Base-by-base conservation (phyloP, 2,888 invertebrate species). In the Liopterus haemorrhoidalis region DNA sequence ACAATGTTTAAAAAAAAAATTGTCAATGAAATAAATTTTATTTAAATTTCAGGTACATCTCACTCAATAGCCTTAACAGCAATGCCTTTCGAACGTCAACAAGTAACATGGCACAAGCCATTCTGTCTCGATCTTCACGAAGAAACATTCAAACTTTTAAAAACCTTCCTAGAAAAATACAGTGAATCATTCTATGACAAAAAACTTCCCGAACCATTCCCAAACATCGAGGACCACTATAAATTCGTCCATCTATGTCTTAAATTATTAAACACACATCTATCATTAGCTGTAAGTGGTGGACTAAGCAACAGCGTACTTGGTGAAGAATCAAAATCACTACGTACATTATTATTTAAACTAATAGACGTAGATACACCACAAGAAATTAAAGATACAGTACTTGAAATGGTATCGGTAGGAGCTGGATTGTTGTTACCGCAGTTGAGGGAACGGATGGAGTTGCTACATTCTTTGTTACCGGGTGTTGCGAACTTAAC, bases 41-140 rank as follows among this genome's bases (percentile, higher is more conserved):
- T n/a, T 16, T 36, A 16, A 31, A 45, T 53, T 54, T 38, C 14
- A 62, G 65, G 65, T n/a, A 78, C 78, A 1, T 76, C 76, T 0
- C 79, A 80, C 61, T 77, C 76, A 31, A 63, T 78, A 18, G 78
- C 77, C 2, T 79, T 78, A 76, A 79, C 79, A 1, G 66, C 71
- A 2, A 53, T 66, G 12, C 72, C 73, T 1, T 57, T 62, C 5
- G 71, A 72, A 54, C 68, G 64, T 55, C 73, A 71, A 54, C 70
- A 73, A 30, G 68, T 75, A 8, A 71, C 72, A 1, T 72, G 74
- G 67, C 74, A 76, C 54, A 69, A 72, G 40, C 76, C 78, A 2
- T 78, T 77, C 58, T 79, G 79, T 63, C 68, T 79, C 45, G 79
- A 79, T 58, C 65, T 79, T 20, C 74, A 78, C 56, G 75, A 77